Conservation (phyloP, 2,888 invertebrate genomes). For the Pteria penguin region DNA sequence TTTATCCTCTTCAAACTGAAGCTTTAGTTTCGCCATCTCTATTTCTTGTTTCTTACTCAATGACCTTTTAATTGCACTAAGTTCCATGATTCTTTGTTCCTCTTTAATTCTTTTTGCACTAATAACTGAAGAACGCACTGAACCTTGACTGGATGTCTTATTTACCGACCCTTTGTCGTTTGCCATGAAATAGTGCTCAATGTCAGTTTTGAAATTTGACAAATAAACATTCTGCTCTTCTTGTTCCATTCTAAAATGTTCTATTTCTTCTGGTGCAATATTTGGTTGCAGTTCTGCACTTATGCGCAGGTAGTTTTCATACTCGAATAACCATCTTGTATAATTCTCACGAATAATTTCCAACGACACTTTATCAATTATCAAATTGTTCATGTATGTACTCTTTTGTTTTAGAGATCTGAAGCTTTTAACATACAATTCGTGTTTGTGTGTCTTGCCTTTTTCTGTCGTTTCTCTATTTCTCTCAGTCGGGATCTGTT, state of each 20-base stretch:
- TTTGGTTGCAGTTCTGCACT: neutral
- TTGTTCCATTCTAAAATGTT: neutral
- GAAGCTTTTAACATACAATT: constrained; percentile 5
- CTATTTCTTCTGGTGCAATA: neutral
- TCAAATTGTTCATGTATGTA: neutral
- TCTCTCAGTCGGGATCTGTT: neutral
- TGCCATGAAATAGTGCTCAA: constrained; percentile 4
- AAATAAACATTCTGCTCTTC: constrained; percentile 5
- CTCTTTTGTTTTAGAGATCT: neutral
- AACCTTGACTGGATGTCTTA: neutral
- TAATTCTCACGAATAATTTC: neutral
- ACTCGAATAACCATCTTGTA: neutral
- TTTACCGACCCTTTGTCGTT: neutral
- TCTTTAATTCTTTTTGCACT: constrained; percentile 12
- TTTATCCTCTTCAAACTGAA: constrained; percentile 16
- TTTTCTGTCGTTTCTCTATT: constrained; percentile 6
- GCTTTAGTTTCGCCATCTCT: constrained; percentile 14
- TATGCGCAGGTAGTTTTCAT: constrained; percentile 4
- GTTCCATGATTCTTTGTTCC: constrained; percentile 5
- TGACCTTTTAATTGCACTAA: neutral
- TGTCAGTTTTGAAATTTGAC: constrained; percentile 3
- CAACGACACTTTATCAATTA: neutral
- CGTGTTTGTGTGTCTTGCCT: constrained; percentile 3
- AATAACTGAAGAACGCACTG: neutral
- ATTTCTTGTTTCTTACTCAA: constrained; percentile 10